Base-by-base conservation (phyloP, 1,140 invertebrate genomes). In the Zaprionus inermis region DNA sequence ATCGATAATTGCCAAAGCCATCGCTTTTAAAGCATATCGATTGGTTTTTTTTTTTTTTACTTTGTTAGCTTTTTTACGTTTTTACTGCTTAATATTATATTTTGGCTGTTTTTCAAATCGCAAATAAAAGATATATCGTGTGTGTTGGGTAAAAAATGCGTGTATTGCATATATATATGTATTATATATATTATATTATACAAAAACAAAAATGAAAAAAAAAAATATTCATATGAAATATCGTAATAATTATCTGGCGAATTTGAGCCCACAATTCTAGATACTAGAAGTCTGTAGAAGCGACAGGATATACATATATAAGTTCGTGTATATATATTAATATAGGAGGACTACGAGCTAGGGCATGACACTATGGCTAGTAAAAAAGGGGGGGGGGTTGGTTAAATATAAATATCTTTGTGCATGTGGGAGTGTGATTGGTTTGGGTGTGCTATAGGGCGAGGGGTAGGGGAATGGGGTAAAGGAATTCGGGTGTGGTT, bases 281-380 rank as follows among this genome's bases (percentile, higher is more conserved):
- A 83, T 83, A 84, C 80, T 84, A 83, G 80, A 83, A 83, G 81
- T 58, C 63, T 41, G 38, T 67, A 68, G 66, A 76, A 57, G 22
- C 20, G 59, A 55, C 44, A 28, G 58, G 30, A 65, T 18, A 20
- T n/a, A 59, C 60, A 66, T 49, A 56, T 66, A 74, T n/a, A n/a
- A n/a, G n/a, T n/a, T n/a, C n/a, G n/a, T 52, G 6, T 51, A 52
- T 51, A 44, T 36, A 16, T 54, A 72, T 4, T 16, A 44, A 51
- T 49, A 68, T 80, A 57, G 74, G 36, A 70, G 58, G 55, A 12
- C 55, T 72, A 72, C 5, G 44, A 46, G 16, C 64, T 72, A 67
- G 28, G 32, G 56, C 12, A 64, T 65, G 52, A 16, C 14, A 52
- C 55, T 68, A 67, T 2, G 28, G 24, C 72, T 74, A 70, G 22